These are phyloP conservation scores for Brachynemurus nebulosus DNA, from an alignment of 2,888 invertebrate genomes.

Conservation along the genomic window DNA sequence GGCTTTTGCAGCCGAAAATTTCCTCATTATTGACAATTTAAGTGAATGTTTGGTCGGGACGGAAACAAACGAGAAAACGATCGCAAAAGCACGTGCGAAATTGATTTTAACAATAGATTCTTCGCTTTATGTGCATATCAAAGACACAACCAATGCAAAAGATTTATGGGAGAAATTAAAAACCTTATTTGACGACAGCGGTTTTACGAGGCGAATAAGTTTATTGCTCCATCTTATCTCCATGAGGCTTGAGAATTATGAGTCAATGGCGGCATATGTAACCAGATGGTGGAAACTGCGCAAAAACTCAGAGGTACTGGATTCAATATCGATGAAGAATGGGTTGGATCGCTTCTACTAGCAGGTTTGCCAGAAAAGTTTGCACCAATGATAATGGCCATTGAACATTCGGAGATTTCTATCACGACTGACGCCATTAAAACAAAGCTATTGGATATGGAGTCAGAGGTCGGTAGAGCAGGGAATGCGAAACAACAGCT, in stretches of 20 bases:
- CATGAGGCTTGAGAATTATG: too few species aligned
- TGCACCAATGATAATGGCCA: slow-evolving; percentile 20
- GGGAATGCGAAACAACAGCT: too few species aligned
- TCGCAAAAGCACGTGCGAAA: slow-evolving; percentile 21
- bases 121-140: slow-evolving; percentile 19
- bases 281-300: too few species aligned
- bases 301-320: slow-evolving; percentile 20
- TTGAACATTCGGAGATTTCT: too few species aligned
- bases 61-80: slow-evolving; percentile 12
- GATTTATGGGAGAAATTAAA: slow-evolving; percentile 20
- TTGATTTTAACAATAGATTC: slow-evolving; percentile 20
- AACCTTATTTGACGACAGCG: too few species aligned
- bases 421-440: slow-evolving; percentile 22
- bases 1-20: slow-evolving; percentile 19
- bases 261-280: too few species aligned
- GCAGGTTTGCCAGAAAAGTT: slow-evolving; percentile 19
- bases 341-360: slow-evolving; percentile 22
- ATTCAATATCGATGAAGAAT: slow-evolving; percentile 22
- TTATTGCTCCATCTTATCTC: too few species aligned
- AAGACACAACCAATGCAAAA: slow-evolving; percentile 16
- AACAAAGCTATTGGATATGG: slow-evolving; percentile 21
- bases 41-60: slow-evolving; percentile 12
- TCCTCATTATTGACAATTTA: slow-evolving; percentile 16
- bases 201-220: too few species aligned
- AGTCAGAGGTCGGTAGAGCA: too few species aligned